Evolutionary conservation across 2,797 vertebrate species (phyloP).

Genomic region (Mus spretus): DNA sequence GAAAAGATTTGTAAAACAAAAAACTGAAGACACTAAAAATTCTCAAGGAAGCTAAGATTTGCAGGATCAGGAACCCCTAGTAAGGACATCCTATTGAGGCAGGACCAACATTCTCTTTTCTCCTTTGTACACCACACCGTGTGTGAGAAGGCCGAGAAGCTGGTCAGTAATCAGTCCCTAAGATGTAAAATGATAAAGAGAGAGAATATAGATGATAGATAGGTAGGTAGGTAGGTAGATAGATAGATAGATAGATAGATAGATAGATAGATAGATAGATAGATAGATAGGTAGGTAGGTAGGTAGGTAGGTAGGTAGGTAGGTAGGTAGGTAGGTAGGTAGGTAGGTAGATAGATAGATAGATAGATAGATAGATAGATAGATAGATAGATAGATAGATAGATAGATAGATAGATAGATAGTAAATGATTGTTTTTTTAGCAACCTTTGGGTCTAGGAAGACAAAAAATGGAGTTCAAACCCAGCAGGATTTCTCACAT

Average conservation of each 20-base stretch:
- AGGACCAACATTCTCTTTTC: neutral
- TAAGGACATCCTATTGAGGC: neutral
- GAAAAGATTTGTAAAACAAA: neutral
- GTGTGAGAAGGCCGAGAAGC: neutral
- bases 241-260: neutral
- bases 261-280: neutral
- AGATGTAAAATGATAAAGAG: neutral
- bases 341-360: neutral
- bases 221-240: neutral
- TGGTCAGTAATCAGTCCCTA: neutral
- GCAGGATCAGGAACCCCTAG: neutral
- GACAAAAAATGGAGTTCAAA: neutral
- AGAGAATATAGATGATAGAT: neutral
- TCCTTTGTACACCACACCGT: neutral
- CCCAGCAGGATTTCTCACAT: neutral
- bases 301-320: neutral
- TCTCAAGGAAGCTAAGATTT: neutral
- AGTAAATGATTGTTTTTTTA: neutral
- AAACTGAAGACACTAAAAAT: neutral
- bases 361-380: neutral
- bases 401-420: neutral
- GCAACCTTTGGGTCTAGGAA: neutral
- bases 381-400: neutral
- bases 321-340: neutral
- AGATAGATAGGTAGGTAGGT: neutral